Base-by-base conservation (phyloP, 2,113 vertebrate genomes). In the Nicator chloris region DNA sequence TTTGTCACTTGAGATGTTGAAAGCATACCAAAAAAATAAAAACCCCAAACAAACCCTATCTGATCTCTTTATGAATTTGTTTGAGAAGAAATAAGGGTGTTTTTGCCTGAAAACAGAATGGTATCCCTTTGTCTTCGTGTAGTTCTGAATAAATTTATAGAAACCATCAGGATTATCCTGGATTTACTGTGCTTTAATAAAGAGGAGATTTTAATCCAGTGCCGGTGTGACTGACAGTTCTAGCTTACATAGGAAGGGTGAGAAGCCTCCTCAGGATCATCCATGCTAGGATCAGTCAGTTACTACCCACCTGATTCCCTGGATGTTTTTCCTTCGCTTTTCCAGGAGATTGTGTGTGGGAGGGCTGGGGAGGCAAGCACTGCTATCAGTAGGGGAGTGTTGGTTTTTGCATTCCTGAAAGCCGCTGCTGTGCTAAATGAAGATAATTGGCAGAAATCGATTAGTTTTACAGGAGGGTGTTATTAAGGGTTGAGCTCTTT, bases 371-470 rank as follows among this genome's bases (percentile, higher is more conserved):
- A 83, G 53, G 51, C 61, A 94, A 85, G 53, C 57, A 35, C 30
- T 76, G 76, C 37, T 79, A 40, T 71, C 49, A 44, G 42, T 71
- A 92, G 59, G 59, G 59, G 39, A 76, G 76, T 88, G 82, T 93
- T 89, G 89, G 91, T 53, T 77, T 91, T 79, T 83, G 45, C 82
- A 64, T 90, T 94, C 85, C 86, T 94, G 78, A 90, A 91, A 94
- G 77, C 92, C 6, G 1, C 76, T 73, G 15, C 66, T 68, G 53
- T 69, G 81, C 60, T 53, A n/a, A 79, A 49, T 82, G 81, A 60
- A 81, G 66, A 37, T 81, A 88, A 90, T 91, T 83, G 63, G 40
- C 60, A 96, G 80, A 30, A 95, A 95, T 57, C 4, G 0, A 69
- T 82, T 68, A 82, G 39, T 82, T 65, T 91, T 49, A 26, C 51